Base-by-base conservation (phyloP, 92 coral and sea anemone genomes). In the Palythoa heliodiscus region DNA sequence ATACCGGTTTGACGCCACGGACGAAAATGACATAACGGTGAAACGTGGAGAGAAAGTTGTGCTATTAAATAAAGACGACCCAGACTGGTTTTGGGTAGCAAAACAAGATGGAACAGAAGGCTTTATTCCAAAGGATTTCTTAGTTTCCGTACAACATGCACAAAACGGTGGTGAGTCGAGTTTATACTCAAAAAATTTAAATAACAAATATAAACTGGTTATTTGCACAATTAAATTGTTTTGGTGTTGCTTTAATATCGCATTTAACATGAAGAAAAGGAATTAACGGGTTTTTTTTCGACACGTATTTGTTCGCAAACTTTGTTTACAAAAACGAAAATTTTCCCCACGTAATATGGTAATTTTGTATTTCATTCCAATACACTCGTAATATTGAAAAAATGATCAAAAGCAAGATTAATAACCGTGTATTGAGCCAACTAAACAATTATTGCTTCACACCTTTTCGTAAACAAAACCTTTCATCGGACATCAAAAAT, bases 81-180 rank as follows among this genome's bases (percentile, higher is more conserved):
- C 88, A 72, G 98, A 96, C 70, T 96, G 98, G 98, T 94, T 83
- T 71, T 96, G 98, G 98, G 95, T 96, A 19, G 78, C 61, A 77
- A 92, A 93, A 79, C 77, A 74, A 17, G 87, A 86, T 20, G 92
- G 91, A 1, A 76, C 69, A 2, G 98, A 96, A 79, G 98, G 98
- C 13, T 96, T 96, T 83, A 92, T 94, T 63, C 98, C 98, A 10
- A 94, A 89, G 77, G 96, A 96, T 72, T 96, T 94, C 79, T 82
- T 96, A 61, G 82, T 89, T 77, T 83, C 93, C 24, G 63, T 39
- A 58, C 90, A 86, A 50, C 81, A 87, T 72, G 57, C 83, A 43
- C 87, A 86, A 53, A 91, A 89, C 83, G 77, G 91, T 55, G 94
- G 96, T 93, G 71, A 77, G 92, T 93, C 23, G 6, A 38, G 71